Evolutionary conservation across 2,888 invertebrate genomes (phyloP).

Genomic region (Molorchus minor): DNA sequence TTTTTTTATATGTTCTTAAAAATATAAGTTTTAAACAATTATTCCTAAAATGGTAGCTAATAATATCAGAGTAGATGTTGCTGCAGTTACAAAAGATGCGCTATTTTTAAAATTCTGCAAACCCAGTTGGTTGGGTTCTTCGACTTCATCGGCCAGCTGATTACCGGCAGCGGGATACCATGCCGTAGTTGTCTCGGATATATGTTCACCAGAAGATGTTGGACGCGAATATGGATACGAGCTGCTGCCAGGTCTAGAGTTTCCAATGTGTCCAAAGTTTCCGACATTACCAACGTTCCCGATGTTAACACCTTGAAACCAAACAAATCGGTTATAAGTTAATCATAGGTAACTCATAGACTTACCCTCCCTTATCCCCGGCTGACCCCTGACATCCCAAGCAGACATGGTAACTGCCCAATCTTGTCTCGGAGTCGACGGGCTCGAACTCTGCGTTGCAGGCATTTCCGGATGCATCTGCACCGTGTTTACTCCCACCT

Average conservation of each 20-base stretch:
- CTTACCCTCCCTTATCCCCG: slow-evolving; percentile 28
- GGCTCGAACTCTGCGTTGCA: slow-evolving; percentile 46
- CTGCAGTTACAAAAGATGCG: background rate
- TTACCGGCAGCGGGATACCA: slow-evolving; percentile 66
- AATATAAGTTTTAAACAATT: background rate
- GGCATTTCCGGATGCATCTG: slow-evolving; percentile 49
- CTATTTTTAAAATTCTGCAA: slow-evolving; percentile 50
- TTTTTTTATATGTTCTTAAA: no score
- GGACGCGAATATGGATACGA: background rate
- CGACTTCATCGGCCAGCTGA: slow-evolving; percentile 66
- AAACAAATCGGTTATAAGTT: slow-evolving; percentile 1
- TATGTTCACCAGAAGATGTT: background rate
- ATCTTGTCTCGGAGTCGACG: slow-evolving; percentile 32
- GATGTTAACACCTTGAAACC: slow-evolving; percentile 22
- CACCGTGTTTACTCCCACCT: slow-evolving; percentile 41
- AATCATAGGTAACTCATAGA: background rate
- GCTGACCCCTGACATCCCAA: slow-evolving; percentile 50
- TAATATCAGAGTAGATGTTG: background rate
- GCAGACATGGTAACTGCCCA: slow-evolving; percentile 53
- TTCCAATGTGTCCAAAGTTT: no score
- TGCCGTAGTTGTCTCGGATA: slow-evolving; percentile 44
- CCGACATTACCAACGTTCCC: slow-evolving; percentile 8
- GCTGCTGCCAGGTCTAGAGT: background rate
- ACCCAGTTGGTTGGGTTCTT: slow-evolving; percentile 69
- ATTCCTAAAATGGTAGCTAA: slow-evolving; percentile 1